These are phyloP conservation scores for Cecidostiba fungosa DNA, from an alignment of 2,888 invertebrate genomes.

Conservation along the genomic window DNA sequence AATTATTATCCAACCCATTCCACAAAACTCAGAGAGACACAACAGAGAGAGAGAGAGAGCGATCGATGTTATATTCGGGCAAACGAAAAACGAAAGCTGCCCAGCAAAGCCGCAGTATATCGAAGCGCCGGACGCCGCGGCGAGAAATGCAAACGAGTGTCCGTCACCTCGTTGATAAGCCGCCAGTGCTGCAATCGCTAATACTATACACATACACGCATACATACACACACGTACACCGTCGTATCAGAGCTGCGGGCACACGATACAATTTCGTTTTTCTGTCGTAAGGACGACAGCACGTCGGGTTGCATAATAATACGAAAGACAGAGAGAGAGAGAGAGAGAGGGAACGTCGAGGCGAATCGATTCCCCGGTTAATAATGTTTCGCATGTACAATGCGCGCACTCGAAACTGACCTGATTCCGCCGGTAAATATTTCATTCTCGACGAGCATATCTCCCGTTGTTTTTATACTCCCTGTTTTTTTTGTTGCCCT, in stretches of 20 bases:
- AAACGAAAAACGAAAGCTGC: neutral
- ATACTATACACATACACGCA: neutral
- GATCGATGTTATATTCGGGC: neutral
- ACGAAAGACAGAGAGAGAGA: neutral
- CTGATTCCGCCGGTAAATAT: slow-evolving; percentile 16
- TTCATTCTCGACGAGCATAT: slow-evolving; percentile 5
- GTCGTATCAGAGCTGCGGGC: neutral
- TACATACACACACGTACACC: neutral
- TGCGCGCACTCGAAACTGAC: slow-evolving; percentile 9
- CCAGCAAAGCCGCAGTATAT: neutral
- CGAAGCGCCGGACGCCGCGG: neutral
- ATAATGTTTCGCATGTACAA: slow-evolving; percentile 3
- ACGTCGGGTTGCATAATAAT: neutral
- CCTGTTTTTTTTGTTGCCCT: neutral
- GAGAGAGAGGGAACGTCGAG: neutral
- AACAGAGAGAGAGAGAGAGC: no score
- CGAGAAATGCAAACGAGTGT: slow-evolving; percentile 4
- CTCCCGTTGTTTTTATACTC: neutral
- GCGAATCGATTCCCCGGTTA: neutral
- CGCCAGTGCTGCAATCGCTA: neutral
- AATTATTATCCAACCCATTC: no score
- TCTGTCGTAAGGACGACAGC: neutral
- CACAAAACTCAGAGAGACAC: no score
- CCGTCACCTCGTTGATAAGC: slow-evolving; percentile 11
- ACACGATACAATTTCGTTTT: neutral